Base-by-base conservation (phyloP, 2,113 vertebrate species). In the Campylomormyrus numenius region DNA sequence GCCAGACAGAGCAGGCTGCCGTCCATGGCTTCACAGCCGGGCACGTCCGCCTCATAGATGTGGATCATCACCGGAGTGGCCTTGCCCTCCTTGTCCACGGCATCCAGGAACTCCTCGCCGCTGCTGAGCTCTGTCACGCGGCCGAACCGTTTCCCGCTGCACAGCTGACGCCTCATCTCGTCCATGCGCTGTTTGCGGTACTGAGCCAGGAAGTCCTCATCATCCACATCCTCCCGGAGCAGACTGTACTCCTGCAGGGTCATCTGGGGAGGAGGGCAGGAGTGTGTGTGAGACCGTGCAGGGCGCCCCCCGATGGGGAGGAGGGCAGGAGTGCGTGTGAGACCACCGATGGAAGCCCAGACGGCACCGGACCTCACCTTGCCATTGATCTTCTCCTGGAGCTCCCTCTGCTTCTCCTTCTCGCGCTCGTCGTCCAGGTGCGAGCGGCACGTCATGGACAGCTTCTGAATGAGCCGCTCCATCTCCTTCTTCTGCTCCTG, bases 111-210 rank as follows among this genome's bases (percentile, higher is more conserved):
- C 0, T 96, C 98, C 94, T 99, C 97, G 0, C 97, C 98, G 3
- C 96, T 97, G 88, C 42, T 91, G 3, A 99, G 96, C 93, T 98
- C 97, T 31, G 96, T 97, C 9, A 99, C 97, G 90, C 96, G 95
- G 58, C 96, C 96, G 50, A 99, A 99, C 0, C 97, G 96, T 87
- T 97, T 97, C 39, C 97, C 97, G 0, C 94, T 95, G 91, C 95
- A 97, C 74, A 99, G 90, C 94, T 98, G 98, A 88, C 95, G 96
- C 17, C 96, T 96, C 98, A 99, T 99, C 93, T 99, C 97, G 87
- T 98, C 98, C 90, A 99, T 99, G 48, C 98, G 96, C 95, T 99
- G 98, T 94, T 97, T 96, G n/a, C 98, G 96, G 95, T 99, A 99
- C 52, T 97, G 97, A 95, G 97, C 97, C 42, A 99, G 92, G 92